Percentiles rank a stretch among this genome's conserved stretches.
Conservation (phyloP, 2,888 invertebrate species). For the Lumbricus terrestris region DNA sequence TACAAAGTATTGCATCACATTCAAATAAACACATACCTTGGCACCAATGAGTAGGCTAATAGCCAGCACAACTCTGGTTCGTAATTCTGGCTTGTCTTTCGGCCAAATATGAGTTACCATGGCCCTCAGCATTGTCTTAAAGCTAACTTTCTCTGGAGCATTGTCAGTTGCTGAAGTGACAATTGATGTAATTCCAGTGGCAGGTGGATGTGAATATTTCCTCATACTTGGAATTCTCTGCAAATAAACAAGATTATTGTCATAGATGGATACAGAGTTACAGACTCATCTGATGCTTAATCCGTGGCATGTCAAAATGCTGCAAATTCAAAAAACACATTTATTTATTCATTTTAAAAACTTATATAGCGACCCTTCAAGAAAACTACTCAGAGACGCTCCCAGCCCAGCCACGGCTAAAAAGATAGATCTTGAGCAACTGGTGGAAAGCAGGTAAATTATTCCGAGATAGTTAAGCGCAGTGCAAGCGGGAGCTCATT, state of each 20-base stretch:
- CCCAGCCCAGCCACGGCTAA: too few species aligned
- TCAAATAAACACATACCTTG: constrained; percentile 54
- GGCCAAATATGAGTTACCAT: constrained; percentile 96
- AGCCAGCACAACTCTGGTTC: constrained; percentile 79
- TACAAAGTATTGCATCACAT: neutral
- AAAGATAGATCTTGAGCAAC: too few species aligned
- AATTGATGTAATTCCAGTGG: neutral
- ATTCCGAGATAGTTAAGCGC: too few species aligned
- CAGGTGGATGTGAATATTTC: neutral
- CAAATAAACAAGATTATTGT: neutral
- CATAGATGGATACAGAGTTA: neutral
- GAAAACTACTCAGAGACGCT: too few species aligned
- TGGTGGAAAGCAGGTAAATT: too few species aligned
- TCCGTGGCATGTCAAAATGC: too few species aligned
- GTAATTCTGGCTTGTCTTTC: constrained; percentile 75
- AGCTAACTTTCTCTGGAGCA: constrained; percentile 11
- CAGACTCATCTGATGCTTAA: too few species aligned
- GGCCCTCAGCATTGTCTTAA: constrained; percentile 70
- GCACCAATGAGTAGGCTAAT: constrained; percentile 60
- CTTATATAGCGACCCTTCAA: too few species aligned
- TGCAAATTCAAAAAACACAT: neutral
- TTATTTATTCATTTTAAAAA: too few species aligned
- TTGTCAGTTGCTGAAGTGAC: neutral
- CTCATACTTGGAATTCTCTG: neutral
- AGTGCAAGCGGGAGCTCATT: too few species aligned